Base-by-base conservation (phyloP, 1,140 invertebrate species). In the Mycetomoellerius zeteki region DNA sequence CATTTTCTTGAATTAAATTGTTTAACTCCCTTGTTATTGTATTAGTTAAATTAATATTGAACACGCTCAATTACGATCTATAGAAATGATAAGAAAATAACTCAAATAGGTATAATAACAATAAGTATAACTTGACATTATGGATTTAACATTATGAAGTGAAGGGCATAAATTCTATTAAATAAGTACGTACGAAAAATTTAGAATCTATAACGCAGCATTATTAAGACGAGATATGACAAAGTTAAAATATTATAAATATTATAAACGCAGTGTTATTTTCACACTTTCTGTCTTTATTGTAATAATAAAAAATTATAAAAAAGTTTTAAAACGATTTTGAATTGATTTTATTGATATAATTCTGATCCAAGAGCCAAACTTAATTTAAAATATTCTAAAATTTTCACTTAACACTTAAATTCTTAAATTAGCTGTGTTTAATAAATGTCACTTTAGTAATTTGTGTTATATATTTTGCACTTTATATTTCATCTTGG, bases 371-470 rank as follows among this genome's bases (percentile, higher is more conserved):
- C 60, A 64, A 24, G 58, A 27, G 3, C 0, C 30, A n/a, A 33
- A n/a, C 16, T 65, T 65, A 33, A 67, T 67, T 67, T 21, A 37
- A 43, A 21, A 67, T 43, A 67, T 37, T 37, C 19, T 12, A 67
- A 37, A 37, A 65, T 19, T 33, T n/a, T 37, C 4, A 67, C n/a
- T 21, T 12, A 1, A 4, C 3, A n/a, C 3, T 14, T 43, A 21
- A 21, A 33, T 16, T 43, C 8, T 21, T 64, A 24, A 24, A 60
- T 60, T 62, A 43, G n/a, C 4, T 14, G 19, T 2, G 0, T 14
- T 43, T 67, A 67, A 43, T 37, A 8, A 65, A 43, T 43, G 19
- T 2, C 30, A 19, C 19, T 0, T 67, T 21, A 43, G 10, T 43
- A 7, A 60, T 5, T 54, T 27, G 5, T 21, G 33, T 7, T 37